phyloP scores from a whole-genome alignment of 1,140 invertebrate genomes.

The Zaprionus davidi region DNA sequence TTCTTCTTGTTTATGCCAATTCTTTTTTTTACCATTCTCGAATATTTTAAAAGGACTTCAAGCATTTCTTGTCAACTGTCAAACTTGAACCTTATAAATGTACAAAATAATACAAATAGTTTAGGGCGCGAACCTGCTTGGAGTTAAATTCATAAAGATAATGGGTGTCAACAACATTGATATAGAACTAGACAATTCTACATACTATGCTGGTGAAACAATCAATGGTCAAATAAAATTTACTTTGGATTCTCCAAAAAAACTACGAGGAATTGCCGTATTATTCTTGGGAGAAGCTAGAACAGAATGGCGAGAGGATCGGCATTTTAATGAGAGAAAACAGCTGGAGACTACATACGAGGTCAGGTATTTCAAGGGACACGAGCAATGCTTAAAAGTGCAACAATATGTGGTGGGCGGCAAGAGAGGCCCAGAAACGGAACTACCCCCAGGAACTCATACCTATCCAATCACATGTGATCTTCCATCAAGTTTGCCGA shows the following conservation, averaged over 20 bases:
- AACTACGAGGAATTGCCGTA: slow-evolving; percentile 86
- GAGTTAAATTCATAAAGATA: slow-evolving; percentile 1
- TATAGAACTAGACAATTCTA: slow-evolving; percentile 88
- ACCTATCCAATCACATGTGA: slow-evolving; percentile 90
- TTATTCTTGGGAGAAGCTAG: slow-evolving; percentile 89
- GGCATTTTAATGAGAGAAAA: slow-evolving; percentile 85
- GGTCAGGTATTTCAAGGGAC: slow-evolving; percentile 86
- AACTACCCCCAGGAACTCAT: slow-evolving; percentile 89
- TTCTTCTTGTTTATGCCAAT: too few species aligned
- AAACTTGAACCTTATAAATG: too few species aligned
- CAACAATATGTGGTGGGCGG: slow-evolving; percentile 87
- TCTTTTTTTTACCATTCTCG: too few species aligned
- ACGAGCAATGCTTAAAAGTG: slow-evolving; percentile 89
- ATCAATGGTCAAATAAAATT: slow-evolving; percentile 88
- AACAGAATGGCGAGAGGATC: slow-evolving; percentile 88
- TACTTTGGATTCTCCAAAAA: slow-evolving; percentile 87
- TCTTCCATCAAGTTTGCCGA: slow-evolving; percentile 89
- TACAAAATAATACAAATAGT: not conserved
- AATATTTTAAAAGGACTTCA: too few species aligned
- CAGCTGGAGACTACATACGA: slow-evolving; percentile 84
- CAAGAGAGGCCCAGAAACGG: slow-evolving; percentile 88
- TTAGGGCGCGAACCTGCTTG: not conserved
- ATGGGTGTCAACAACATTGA: slow-evolving; percentile 87
- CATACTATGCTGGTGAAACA: slow-evolving; percentile 89
- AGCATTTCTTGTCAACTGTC: too few species aligned